phyloP scores from a whole-genome alignment of 2,888 invertebrate species.

The Rhimphoctona megacephalus region DNA sequence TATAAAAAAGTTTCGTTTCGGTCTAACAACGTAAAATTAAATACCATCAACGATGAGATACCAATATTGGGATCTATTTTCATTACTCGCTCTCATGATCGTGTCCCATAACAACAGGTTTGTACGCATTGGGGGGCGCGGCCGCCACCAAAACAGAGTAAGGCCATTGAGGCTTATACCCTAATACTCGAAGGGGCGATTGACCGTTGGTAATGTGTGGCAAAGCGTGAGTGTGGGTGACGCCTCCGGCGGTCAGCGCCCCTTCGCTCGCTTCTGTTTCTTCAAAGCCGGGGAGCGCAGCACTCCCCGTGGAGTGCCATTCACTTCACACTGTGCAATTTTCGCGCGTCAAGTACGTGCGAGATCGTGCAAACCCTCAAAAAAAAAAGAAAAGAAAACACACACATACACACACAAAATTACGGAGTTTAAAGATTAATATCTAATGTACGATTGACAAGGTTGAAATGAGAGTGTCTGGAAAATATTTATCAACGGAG shows the following conservation, averaged over 20 bases:
- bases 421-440: neutral
- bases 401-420: neutral
- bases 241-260: conserved; percentile 53
- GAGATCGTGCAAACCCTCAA: neutral
- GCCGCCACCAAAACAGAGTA: conserved; percentile 30
- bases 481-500: neutral
- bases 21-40: neutral
- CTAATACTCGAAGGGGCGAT: conserved; percentile 50
- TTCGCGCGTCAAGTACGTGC: conserved; percentile 31
- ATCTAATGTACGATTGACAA: neutral
- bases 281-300: conserved; percentile 39
- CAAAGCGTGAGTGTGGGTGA: conserved; percentile 42
- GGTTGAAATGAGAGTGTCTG: neutral
- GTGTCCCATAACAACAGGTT: conserved; percentile 33
- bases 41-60: neutral
- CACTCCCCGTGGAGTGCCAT: conserved; percentile 48
- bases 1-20: too few species aligned
- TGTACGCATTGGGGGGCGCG: conserved; percentile 18
- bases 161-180: conserved; percentile 34
- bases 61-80: conserved; percentile 10
- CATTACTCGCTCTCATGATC: neutral
- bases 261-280: conserved; percentile 41
- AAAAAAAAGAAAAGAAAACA: neutral
- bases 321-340: conserved; percentile 54
- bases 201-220: conserved; percentile 53